phyloP scores from a whole-genome alignment of 1,140 invertebrate genomes.

The Linepithema humile region DNA sequence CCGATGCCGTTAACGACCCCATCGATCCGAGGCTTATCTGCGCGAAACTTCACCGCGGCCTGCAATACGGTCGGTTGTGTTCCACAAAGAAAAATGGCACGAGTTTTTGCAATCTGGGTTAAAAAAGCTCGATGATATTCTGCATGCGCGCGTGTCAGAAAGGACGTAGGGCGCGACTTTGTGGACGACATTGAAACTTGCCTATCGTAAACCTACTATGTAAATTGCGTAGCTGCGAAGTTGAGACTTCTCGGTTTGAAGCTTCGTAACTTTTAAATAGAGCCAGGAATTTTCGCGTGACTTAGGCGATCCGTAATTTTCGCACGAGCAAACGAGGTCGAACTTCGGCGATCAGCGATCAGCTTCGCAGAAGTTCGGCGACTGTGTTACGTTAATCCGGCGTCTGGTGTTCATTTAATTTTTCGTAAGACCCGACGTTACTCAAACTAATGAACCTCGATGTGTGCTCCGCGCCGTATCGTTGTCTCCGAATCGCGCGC shows the following conservation, averaged over 20 bases:
- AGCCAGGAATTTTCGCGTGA: background rate
- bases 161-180: conserved; percentile 18
- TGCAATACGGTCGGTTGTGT: background rate
- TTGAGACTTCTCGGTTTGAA: background rate
- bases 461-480: conserved; percentile 15
- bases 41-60: background rate
- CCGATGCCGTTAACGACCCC: conserved; percentile 31
- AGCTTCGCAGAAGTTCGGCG: background rate
- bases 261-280: conserved; percentile 34
- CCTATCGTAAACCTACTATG: background rate
- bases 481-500: conserved; percentile 58
- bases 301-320: conserved; percentile 12
- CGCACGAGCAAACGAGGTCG: background rate
- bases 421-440: background rate
- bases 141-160: background rate
- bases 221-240: conserved; percentile 3
- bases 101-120: background rate
- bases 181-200: conserved; percentile 19
- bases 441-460: conserved; percentile 25
- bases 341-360: conserved; percentile 14
- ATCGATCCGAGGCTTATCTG: conserved; percentile 43
- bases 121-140: background rate
- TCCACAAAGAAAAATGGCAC: conserved; percentile 16
- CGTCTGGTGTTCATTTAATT: conserved; percentile 36
- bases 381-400: conserved; percentile 1